phyloP scores from a whole-genome alignment of 2,888 invertebrate genomes.

The Drosophila nigricruria region DNA sequence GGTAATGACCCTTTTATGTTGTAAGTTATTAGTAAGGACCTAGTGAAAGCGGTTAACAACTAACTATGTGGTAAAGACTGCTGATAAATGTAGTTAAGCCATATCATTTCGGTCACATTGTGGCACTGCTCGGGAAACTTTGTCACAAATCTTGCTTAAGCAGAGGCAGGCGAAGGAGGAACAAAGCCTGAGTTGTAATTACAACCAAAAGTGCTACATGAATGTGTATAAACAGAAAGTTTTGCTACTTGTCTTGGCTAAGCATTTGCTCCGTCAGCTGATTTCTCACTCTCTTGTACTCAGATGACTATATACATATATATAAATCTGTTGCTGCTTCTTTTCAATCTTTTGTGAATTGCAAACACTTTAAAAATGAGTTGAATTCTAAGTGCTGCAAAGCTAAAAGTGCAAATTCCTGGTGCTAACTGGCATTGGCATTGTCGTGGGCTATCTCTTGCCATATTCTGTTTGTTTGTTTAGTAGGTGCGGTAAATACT shows the following conservation, averaged over 20 bases:
- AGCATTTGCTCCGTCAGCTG: too few relatives aligned
- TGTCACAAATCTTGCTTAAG: slow-evolving; percentile 4
- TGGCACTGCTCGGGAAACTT: neutral
- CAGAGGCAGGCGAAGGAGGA: too few relatives aligned
- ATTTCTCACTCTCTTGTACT: too few relatives aligned
- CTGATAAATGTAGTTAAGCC: slow-evolving; percentile 39
- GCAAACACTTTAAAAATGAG: neutral
- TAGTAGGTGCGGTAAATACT: slow-evolving; percentile 61
- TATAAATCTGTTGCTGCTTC: too few relatives aligned
- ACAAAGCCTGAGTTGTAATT: too few relatives aligned
- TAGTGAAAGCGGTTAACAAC: slow-evolving; percentile 41
- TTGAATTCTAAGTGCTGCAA: slow-evolving; percentile 11
- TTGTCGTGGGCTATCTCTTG: slow-evolving; percentile 63
- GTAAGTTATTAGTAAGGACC: slow-evolving; percentile 43
- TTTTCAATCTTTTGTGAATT: neutral
- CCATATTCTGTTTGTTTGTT: slow-evolving; percentile 68
- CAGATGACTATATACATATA: too few relatives aligned
- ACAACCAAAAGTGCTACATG: too few relatives aligned
- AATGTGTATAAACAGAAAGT: too few relatives aligned
- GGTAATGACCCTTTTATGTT: slow-evolving; percentile 50
- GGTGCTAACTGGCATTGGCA: slow-evolving; percentile 40
- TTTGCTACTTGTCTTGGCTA: too few relatives aligned
- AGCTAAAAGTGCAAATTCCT: slow-evolving; percentile 22
- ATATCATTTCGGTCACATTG: slow-evolving; percentile 14
- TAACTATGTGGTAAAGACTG: slow-evolving; percentile 9